Evolutionary conservation across 2,888 invertebrate genomes (phyloP).

Genomic region (Hypomecis punctinalis): DNA sequence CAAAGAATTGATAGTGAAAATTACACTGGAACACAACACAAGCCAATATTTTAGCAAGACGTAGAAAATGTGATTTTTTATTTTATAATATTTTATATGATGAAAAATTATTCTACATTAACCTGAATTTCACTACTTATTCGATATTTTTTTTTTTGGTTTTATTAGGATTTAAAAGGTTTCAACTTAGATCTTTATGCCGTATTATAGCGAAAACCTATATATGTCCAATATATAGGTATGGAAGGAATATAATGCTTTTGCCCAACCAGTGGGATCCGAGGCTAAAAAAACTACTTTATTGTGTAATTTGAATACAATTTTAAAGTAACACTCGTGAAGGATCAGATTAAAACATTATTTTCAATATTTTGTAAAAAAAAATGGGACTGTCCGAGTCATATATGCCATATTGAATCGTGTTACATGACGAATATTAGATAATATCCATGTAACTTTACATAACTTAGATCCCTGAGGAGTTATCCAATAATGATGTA

Average conservation of each 20-base stretch:
- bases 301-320: neutral
- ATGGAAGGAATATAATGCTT: neutral
- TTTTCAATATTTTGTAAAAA: too few species aligned
- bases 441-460: too few species aligned
- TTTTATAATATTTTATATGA: conserved; percentile 1
- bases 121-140: conserved; percentile 18
- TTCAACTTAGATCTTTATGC: neutral
- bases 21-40: neutral
- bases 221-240: too few species aligned
- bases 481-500: too few species aligned
- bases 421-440: too few species aligned
- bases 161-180: neutral
- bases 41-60: neutral
- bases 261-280: neutral
- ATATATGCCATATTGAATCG: too few species aligned
- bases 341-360: too few species aligned
- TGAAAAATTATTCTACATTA: conserved; percentile 9
- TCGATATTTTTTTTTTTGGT: conserved; percentile 18
- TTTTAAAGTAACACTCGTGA: too few species aligned
- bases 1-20: neutral
- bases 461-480: too few species aligned
- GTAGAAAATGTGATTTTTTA: neutral
- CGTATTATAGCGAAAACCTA: neutral
- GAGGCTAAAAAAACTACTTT: neutral
- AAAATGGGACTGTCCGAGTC: too few species aligned